phyloP scores from a whole-genome alignment of 2,797 vertebrate genomes.

The Syndactyla subalaris region DNA sequence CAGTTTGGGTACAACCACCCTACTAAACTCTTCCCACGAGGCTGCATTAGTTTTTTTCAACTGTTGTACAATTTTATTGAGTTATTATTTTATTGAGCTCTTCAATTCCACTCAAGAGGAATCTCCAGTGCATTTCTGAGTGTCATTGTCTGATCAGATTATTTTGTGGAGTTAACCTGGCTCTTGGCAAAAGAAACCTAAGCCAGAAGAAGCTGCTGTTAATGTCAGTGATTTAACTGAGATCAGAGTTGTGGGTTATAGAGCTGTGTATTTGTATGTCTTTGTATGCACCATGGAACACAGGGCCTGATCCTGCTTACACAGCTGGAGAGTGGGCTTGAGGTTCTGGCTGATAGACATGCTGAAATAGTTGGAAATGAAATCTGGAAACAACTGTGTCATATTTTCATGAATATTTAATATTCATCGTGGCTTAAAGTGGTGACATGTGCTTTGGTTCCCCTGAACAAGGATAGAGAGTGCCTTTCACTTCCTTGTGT shows the following conservation, averaged over 20 bases:
- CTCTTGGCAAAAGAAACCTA: not conserved
- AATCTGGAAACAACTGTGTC: not conserved
- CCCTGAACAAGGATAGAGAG: not conserved
- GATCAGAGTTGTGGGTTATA: not conserved
- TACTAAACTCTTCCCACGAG: not conserved
- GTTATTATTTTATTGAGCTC: not conserved
- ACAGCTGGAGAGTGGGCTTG: not conserved
- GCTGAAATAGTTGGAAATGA: not conserved
- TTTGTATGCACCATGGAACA: not conserved
- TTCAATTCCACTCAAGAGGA: not conserved
- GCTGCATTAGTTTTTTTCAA: not conserved
- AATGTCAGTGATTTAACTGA: not conserved
- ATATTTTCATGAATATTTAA: not conserved
- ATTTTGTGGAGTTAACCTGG: not conserved
- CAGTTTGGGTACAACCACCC: not conserved
- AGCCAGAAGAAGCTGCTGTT: not conserved
- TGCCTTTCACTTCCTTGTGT: not conserved
- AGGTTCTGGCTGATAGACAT: not conserved
- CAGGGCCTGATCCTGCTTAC: not conserved
- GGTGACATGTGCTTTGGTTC: not conserved
- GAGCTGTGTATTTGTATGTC: too few species aligned
- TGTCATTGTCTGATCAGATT: not conserved
- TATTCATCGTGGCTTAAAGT: not conserved
- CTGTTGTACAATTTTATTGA: not conserved
- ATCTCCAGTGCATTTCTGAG: not conserved